Evolutionary conservation across 2,797 vertebrate genomes (phyloP).

Genomic region (Eutrigla gurnardus): DNA sequence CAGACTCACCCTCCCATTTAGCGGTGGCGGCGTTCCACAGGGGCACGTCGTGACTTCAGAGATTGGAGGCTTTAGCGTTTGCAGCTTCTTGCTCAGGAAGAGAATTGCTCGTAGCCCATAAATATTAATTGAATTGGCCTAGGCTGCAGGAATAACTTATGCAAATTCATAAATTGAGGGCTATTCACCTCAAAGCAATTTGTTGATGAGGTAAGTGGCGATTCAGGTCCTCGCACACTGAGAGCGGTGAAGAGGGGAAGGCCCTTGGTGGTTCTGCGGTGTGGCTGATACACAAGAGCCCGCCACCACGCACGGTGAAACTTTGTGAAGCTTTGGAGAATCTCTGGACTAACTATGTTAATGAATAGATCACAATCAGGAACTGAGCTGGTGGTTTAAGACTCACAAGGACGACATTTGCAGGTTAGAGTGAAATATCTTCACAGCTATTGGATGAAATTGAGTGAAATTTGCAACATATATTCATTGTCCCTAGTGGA

Average conservation of each 20-base stretch:
- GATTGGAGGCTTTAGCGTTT: constrained; percentile 50
- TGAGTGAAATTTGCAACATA: neutral
- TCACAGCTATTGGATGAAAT: neutral
- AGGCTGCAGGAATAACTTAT: constrained; percentile 74
- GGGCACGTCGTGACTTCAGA: constrained; percentile 55
- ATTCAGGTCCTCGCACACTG: constrained; percentile 39
- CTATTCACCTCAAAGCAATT: constrained; percentile 79
- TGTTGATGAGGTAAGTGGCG: constrained; percentile 78
- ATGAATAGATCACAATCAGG: constrained; percentile 15
- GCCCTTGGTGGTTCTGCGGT: constrained; percentile 27
- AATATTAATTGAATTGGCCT: constrained; percentile 75
- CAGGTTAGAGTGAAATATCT: neutral
- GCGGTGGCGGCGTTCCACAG: constrained; percentile 42
- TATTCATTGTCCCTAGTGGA: neutral
- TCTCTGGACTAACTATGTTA: constrained; percentile 18
- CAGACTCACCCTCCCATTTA: constrained; percentile 37
- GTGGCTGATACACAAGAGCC: constrained; percentile 39
- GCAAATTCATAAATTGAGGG: constrained; percentile 76
- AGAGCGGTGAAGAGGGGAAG: constrained; percentile 42
- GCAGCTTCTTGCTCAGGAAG: constrained; percentile 42
- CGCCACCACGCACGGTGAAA: constrained; percentile 14
- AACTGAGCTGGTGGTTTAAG: neutral
- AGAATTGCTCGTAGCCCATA: constrained; percentile 62
- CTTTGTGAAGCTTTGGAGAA: constrained; percentile 14
- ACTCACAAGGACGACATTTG: neutral